Conservation (phyloP, 1,140 invertebrate species). For the Zelostemma sp. region DNA sequence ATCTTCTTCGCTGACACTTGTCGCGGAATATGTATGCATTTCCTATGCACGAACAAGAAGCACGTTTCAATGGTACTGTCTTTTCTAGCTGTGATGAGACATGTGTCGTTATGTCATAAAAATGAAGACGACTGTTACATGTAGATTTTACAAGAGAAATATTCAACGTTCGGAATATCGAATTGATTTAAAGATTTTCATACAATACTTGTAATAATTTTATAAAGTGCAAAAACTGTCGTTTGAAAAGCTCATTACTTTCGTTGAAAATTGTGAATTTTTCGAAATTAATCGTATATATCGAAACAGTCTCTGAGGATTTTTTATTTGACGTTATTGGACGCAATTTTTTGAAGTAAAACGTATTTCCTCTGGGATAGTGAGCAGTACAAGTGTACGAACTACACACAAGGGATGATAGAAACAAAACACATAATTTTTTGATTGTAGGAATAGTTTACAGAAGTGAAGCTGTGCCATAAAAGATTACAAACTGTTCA, state of each 20-base stretch:
- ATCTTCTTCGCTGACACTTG: conserved; percentile 32
- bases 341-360: not conserved
- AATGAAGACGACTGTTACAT: not conserved
- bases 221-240: no score
- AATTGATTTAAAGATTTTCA: no score
- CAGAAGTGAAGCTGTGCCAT: conserved; percentile 10
- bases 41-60: not conserved
- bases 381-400: conserved; percentile 15
- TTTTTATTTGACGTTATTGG: no score
- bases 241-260: no score
- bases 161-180: no score
- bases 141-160: not conserved
- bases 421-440: conserved; percentile 36
- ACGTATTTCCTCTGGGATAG: not conserved
- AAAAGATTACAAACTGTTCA: conserved; percentile 41
- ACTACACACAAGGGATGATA: conserved; percentile 36
- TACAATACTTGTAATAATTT: no score
- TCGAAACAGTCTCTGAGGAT: no score
- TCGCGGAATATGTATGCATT: conserved; percentile 5
- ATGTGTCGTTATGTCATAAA: conserved; percentile 25
- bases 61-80: conserved; percentile 7
- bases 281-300: no score
- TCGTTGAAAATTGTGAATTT: no score
- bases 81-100: conserved; percentile 14
- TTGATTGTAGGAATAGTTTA: conserved; percentile 25